These are phyloP conservation scores for Gisinianus flammeolus DNA, from an alignment of 2,888 invertebrate species.

Conservation along the genomic window DNA sequence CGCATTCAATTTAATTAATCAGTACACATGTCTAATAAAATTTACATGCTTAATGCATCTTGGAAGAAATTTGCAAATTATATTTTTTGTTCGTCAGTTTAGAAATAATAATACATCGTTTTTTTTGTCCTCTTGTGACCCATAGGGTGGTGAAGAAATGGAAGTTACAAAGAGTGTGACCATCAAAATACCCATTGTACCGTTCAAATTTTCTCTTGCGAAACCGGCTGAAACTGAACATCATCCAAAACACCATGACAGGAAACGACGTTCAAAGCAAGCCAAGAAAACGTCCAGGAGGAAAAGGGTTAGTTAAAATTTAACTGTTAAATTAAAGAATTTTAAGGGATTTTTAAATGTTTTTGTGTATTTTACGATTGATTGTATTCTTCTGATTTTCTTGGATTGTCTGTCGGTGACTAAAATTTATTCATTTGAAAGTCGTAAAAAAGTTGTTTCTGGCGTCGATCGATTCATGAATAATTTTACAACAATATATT, in stretches of 20 bases:
- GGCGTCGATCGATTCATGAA: no score
- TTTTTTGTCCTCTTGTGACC: no score
- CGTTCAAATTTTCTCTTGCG: conserved; percentile 54
- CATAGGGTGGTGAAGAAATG: conserved; percentile 24
- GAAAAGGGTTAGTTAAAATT: background rate
- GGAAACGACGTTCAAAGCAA: conserved; percentile 1
- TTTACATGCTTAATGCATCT: conserved; percentile 40
- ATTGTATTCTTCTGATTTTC: no score
- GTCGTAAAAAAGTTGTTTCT: no score
- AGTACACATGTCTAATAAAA: conserved; percentile 60
- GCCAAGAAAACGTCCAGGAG: background rate
- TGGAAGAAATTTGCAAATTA: conserved; percentile 33
- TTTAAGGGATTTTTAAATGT: no score
- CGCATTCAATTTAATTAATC: no score
- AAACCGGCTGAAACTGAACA: conserved; percentile 3
- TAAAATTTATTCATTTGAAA: no score
- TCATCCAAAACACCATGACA: background rate
- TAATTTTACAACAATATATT: no score
- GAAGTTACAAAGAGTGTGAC: conserved; percentile 48
- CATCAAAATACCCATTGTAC: conserved; percentile 57
- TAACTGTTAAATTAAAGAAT: background rate
- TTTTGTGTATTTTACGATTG: no score
- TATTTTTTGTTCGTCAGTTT: conserved; percentile 32
- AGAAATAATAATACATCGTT: conserved; percentile 6
- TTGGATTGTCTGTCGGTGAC: no score